Percentiles rank a stretch among this genome's conserved stretches.
Evolutionary conservation across 2,113 vertebrate species (phyloP).

Genomic region (Cisticola juncidis): DNA sequence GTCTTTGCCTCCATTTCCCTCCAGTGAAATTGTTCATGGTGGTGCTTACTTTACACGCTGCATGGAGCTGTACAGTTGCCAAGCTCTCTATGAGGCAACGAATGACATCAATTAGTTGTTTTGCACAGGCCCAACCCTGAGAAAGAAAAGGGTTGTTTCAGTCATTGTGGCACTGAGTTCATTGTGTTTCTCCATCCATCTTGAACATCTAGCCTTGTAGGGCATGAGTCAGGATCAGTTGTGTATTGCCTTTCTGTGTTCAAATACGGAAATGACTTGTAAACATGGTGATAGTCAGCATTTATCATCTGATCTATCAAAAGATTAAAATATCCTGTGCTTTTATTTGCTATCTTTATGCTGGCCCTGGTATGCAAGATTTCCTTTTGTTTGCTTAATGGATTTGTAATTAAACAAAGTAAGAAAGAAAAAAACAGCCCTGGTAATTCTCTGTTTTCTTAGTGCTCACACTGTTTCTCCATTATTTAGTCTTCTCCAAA

Average conservation of each 20-base stretch:
- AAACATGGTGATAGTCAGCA: not conserved
- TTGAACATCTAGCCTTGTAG: not conserved
- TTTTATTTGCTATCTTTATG: not conserved
- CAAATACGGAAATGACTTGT: not conserved
- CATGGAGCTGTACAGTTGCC: constrained; percentile 1
- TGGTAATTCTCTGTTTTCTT: not conserved
- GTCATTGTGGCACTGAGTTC: not conserved
- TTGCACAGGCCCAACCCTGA: not conserved
- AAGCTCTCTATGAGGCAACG: not conserved
- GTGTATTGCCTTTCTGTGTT: not conserved
- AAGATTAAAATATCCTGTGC: not conserved
- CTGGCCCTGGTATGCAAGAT: not conserved
- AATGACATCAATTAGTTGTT: not conserved
- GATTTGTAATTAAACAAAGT: not conserved
- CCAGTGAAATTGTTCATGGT: not conserved
- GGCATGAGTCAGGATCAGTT: not conserved
- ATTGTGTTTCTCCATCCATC: not conserved
- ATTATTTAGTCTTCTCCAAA: not conserved
- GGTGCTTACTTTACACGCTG: not conserved
- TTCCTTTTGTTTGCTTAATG: not conserved
- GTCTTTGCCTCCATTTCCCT: not conserved
- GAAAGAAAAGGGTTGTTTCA: not conserved
- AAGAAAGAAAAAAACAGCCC: not conserved
- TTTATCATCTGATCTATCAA: not conserved
- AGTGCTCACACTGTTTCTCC: not conserved